Base-by-base conservation (phyloP, 2,113 vertebrate species). In the Chaetops frenatus region DNA sequence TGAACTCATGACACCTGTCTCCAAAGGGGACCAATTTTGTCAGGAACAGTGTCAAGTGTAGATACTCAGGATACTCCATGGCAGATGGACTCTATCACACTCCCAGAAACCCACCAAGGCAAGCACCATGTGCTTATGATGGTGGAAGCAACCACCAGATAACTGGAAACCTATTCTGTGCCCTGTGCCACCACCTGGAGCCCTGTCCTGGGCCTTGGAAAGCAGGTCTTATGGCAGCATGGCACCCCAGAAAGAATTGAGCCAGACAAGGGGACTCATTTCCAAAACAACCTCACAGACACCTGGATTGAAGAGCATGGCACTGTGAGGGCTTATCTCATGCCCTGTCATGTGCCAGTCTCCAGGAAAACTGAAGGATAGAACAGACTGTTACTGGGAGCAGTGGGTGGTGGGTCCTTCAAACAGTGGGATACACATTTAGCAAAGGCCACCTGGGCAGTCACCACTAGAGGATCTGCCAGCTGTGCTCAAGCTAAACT, bases 111-210 rank as follows among this genome's bases (percentile, higher is more conserved):
- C 15, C 47, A 40, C 16, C 24, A n/a, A 62, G 56, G 24, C 48
- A 62, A 54, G 84, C 6, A 24, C 28, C 29, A 9, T 16, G 15
- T 40, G 47, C n/a, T 79, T 47, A 31, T 2, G 1, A 47, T 9
- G 23, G 12, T 60, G 33, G 15, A 45, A 51, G 10, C 12, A 67
- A 18, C 27, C 45, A 27, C 40, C 1, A 1, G 54, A n/a, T 38
- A 28, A 24, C 28, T 78, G 47, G 33, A 61, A 60, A 19, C 9
- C 5, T 28, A 23, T 45, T 25, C 33, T 0, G 0, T 33, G 38
- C 4, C 36, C 27, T 18, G 7, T 44, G 36, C 5, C 62, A 53
- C 45, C 1, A 0, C 38, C 54, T 38, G 45, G 62, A 78, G 22
- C 45, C 9, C 38, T 51, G 51, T 31, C 70, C 35, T 48, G 44